Conservation (phyloP, 2,888 invertebrate species). For the Philonicus albiceps region DNA sequence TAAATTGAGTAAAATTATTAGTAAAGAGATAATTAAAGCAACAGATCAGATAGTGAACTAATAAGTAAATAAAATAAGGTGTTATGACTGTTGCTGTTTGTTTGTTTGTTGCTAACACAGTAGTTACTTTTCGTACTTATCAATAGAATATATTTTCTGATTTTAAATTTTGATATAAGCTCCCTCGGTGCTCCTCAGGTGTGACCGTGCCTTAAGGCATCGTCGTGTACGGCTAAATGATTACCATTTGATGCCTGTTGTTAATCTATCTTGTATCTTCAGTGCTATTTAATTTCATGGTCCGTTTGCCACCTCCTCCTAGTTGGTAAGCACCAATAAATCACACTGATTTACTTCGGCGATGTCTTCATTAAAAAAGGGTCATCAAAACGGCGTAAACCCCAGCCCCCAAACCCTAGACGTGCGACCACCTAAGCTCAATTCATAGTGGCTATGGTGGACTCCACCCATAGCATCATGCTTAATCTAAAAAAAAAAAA, state of each 20-base stretch:
- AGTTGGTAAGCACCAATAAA: not conserved
- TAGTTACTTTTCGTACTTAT: too few species aligned
- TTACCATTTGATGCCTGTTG: not conserved
- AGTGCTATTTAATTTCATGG: slow-evolving; percentile 24
- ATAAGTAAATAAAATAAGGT: too few species aligned
- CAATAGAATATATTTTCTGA: too few species aligned
- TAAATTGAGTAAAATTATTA: too few species aligned
- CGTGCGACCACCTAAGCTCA: not conserved
- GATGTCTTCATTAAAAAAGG: slow-evolving; percentile 5
- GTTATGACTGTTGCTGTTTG: too few species aligned
- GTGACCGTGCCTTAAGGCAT: not conserved
- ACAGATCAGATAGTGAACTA: too few species aligned
- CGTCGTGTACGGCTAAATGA: not conserved
- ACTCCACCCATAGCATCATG: not conserved
- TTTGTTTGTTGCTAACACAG: too few species aligned
- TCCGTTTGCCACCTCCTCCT: not conserved
- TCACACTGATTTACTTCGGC: slow-evolving; percentile 1
- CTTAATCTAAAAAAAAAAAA: slow-evolving; percentile 17
- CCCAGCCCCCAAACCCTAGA: not conserved
- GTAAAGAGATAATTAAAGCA: too few species aligned
- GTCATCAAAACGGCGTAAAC: not conserved
- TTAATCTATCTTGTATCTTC: not conserved
- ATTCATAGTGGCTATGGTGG: not conserved
- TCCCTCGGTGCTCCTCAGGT: not conserved
- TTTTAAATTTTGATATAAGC: not conserved